Base-by-base conservation (phyloP, 2,797 vertebrate genomes). In the Pempheris klunzingeri region DNA sequence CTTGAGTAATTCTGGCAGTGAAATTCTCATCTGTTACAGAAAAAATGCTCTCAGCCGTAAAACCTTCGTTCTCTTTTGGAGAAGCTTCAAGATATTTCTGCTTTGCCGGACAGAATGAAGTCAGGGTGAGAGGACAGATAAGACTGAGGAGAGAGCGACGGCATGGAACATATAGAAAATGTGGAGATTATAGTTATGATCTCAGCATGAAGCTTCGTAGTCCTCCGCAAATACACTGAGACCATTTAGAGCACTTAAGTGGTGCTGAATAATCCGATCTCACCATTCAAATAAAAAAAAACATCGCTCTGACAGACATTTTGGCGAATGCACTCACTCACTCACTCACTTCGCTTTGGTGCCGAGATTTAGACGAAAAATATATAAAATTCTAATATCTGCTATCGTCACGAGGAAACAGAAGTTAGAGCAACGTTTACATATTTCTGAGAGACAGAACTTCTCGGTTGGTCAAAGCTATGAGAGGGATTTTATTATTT, bases 31-130 rank as follows among this genome's bases (percentile, higher is more conserved):
- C 52, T 60, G 34, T 76, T 24, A 18, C 26, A 47, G 22, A 50
- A 85, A 50, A 85, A 85, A 82, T 71, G 72, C 83, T 81, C 67
- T 84, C 50, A 68, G 24, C 59, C 32, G 34, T 44, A 77, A 79
- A 77, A 80, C 17, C 14, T 18, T 43, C 36, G 68, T 57, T 74
- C 38, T 55, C 69, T 82, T 83, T 61, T 85, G 39, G 79, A 79
- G 30, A 67, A 39, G 22, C 32, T 68, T 18, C 38, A 68, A 49
- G 12, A 57, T 43, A 63, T 71, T 81, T 78, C 53, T 69, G 13
- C 60, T 64, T 71, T n/a, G 57, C 49, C 38, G 5, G 24, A 73
- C 22, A 72, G 53, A 50, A 41, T 70, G 41, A 60, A 58, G 50
- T 49, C 12, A 70, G 12, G 4, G 41, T 62, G 58, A 83, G 22